Evolutionary conservation across 2,113 vertebrate genomes (phyloP).

Genomic region (Gopherus evgoodei): DNA sequence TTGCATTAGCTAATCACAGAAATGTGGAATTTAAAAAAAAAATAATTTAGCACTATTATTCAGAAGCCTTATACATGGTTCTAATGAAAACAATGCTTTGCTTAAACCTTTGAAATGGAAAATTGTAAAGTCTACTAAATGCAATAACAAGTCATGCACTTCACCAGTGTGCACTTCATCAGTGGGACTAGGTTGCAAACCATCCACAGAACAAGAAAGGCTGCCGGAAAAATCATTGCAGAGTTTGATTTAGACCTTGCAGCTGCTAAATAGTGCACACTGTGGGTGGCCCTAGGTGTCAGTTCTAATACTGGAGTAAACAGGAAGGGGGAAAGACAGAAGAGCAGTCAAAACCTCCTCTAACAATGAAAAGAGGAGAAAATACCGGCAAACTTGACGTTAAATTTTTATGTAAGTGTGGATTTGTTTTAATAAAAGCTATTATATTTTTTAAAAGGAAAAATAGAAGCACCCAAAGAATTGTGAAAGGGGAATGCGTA

Average conservation of each 20-base stretch:
- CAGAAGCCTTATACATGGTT: not conserved
- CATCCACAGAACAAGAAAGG: not conserved
- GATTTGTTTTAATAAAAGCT: not conserved
- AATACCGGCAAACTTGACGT: slow-evolving; percentile 14
- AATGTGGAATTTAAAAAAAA: not conserved
- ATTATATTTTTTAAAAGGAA: not conserved
- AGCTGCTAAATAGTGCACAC: slow-evolving; percentile 58
- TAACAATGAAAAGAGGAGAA: not conserved
- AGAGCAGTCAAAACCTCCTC: not conserved
- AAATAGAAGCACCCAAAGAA: not conserved
- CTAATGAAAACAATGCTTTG: not conserved
- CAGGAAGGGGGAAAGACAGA: slow-evolving; percentile 14
- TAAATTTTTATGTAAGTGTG: slow-evolving; percentile 1
- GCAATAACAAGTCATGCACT: not conserved
- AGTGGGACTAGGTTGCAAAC: slow-evolving; percentile 36
- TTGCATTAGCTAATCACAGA: not conserved
- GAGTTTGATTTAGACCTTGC: slow-evolving; percentile 65
- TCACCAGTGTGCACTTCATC: slow-evolving; percentile 1
- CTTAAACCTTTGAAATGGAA: not conserved
- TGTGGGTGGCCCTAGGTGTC: slow-evolving; percentile 67
- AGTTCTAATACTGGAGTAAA: slow-evolving; percentile 12
- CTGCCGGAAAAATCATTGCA: slow-evolving; percentile 66
- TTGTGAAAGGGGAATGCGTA: not conserved
- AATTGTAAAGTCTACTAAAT: not conserved
- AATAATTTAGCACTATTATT: not conserved